These are phyloP conservation scores for Pseudonaja textilis DNA, from an alignment of 2,113 vertebrate species.

Conservation along the genomic window DNA sequence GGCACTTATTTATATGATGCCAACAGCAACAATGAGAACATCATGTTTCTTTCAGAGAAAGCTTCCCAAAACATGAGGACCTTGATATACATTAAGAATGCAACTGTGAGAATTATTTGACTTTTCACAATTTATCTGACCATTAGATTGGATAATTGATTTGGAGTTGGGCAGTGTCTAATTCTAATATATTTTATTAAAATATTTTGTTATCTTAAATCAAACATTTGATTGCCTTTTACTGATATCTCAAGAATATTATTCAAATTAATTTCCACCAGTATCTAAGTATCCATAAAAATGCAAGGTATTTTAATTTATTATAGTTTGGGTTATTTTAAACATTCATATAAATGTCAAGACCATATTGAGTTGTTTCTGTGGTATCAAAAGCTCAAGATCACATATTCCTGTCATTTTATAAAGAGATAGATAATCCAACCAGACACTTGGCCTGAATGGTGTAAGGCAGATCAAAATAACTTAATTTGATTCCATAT, in stretches of 20 bases:
- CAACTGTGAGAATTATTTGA: neutral
- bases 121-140: neutral
- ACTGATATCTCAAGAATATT: neutral
- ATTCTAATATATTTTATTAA: neutral
- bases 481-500: constrained; percentile 42
- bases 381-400: neutral
- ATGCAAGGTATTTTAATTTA: neutral
- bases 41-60: neutral
- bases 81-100: neutral
- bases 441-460: constrained; percentile 13
- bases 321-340: neutral
- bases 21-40: neutral
- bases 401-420: neutral
- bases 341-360: neutral
- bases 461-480: neutral
- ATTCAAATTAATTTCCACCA: neutral
- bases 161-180: neutral
- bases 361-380: neutral
- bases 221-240: neutral
- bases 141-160: neutral
- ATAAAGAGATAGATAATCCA: constrained; percentile 35
- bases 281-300: neutral
- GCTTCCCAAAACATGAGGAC: neutral
- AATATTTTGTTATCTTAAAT: neutral
- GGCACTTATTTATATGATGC: neutral